These are phyloP conservation scores for Eclectus roratus DNA, from an alignment of 2,113 vertebrate species.

Conservation along the genomic window DNA sequence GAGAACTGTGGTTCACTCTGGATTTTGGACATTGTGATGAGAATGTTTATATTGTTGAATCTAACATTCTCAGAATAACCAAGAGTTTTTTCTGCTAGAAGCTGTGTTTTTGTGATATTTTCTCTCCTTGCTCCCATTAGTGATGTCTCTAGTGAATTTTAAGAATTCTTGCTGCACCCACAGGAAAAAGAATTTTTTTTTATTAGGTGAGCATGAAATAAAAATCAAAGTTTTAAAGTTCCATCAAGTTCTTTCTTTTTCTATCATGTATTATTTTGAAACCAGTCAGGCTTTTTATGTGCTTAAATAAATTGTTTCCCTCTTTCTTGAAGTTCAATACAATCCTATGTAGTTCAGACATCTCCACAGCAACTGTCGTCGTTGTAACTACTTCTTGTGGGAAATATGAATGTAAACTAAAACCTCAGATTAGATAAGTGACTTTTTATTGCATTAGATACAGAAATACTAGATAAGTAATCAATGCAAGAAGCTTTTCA, in stretches of 20 bases:
- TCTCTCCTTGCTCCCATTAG: background rate
- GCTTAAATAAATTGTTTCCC: background rate
- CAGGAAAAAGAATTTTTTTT: background rate
- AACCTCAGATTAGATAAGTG: background rate
- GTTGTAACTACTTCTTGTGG: background rate
- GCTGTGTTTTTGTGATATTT: background rate
- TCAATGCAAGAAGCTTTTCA: background rate
- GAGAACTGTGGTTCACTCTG: background rate
- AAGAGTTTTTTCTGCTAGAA: background rate
- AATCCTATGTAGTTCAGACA: background rate
- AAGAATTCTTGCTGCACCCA: background rate
- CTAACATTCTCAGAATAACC: background rate
- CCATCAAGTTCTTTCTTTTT: background rate
- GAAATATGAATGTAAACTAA: background rate
- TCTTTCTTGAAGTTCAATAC: background rate
- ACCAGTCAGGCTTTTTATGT: background rate
- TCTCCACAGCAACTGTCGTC: background rate
- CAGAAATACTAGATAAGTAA: background rate
- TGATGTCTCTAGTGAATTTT: background rate
- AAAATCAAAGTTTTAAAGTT: background rate
- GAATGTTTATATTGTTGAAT: background rate
- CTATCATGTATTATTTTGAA: background rate
- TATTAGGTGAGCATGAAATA: background rate
- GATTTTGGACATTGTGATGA: background rate
- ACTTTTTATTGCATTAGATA: background rate